Percentiles rank a stretch among this genome's conserved stretches.
phyloP scores from a whole-genome alignment of 1,140 invertebrate species.

The Reticulitermes speratus region DNA sequence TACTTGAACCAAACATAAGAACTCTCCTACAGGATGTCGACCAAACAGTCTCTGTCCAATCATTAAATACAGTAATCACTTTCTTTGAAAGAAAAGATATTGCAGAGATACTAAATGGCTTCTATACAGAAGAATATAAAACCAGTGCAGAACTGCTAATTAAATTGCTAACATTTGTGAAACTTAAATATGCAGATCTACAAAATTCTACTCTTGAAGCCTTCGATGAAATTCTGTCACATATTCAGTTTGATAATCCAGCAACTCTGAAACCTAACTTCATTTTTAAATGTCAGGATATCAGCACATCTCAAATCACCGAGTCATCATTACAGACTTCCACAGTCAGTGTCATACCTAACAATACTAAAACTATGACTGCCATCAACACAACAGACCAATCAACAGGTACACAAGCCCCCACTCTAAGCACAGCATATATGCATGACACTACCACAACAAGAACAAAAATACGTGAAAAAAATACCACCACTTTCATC shows the following conservation, averaged over 20 bases:
- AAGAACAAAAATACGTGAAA: background rate
- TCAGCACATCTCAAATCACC: no score
- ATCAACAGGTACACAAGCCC: no score
- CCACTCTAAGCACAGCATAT: no score
- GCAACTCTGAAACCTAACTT: background rate
- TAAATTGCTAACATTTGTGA: background rate
- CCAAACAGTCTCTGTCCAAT: background rate
- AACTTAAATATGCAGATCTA: background rate
- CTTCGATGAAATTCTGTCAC: background rate
- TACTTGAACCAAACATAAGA: background rate
- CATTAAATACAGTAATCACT: background rate
- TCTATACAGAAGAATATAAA: background rate
- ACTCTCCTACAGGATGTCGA: background rate
- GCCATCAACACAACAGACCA: no score
- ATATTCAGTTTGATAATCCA: background rate
- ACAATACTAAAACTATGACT: no score
- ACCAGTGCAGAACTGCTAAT: background rate
- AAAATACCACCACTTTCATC: background rate
- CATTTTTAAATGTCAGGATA: background rate
- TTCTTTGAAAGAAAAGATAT: background rate
- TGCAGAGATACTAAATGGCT: background rate
- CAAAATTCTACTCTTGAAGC: background rate
- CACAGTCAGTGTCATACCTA: no score
- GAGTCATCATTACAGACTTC: no score
- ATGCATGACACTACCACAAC: background rate